A percentile compares a stretch with the other conserved stretches of the same genome.
Evolutionary conservation across 2,888 invertebrate species (phyloP).

Genomic region (Lasioglossum calceatum): DNA sequence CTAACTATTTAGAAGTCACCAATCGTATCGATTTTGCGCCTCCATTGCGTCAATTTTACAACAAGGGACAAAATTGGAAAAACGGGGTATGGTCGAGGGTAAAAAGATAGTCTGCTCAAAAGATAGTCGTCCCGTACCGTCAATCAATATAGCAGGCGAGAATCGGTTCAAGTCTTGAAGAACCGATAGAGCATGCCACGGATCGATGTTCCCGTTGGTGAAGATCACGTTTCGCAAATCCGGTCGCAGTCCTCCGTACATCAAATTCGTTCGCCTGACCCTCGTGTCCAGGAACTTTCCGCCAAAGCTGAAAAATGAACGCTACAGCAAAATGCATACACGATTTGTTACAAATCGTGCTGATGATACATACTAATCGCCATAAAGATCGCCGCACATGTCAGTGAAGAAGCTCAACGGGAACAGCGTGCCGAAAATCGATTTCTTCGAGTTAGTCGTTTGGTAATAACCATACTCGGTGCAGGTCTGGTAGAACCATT

Average conservation of each 20-base stretch:
- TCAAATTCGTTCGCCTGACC: conserved; percentile 84
- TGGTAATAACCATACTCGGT: conserved; percentile 95
- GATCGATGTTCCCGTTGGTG: conserved; percentile 87
- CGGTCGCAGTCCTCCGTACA: conserved; percentile 85
- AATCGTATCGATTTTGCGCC: neutral
- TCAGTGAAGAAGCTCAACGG: conserved; percentile 85
- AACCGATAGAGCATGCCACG: conserved; percentile 86
- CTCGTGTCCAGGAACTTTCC: conserved; percentile 79
- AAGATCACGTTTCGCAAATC: conserved; percentile 86
- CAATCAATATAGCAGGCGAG: conserved; percentile 78
- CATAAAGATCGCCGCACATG: conserved; percentile 84
- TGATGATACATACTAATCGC: conserved; percentile 78
- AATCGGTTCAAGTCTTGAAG: conserved; percentile 82
- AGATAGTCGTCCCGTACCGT: conserved; percentile 63
- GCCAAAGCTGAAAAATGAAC: conserved; percentile 70
- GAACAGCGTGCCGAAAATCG: conserved; percentile 87
- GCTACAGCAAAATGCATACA: no score
- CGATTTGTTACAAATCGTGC: neutral
- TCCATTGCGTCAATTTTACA: neutral
- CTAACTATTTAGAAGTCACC: neutral
- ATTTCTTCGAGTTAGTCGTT: conserved; percentile 87
- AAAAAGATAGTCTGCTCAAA: neutral
- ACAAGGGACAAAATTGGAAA: neutral
- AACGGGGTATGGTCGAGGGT: neutral
- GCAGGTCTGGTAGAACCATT: conserved; percentile 94